Evolutionary conservation across 1,140 invertebrate species (phyloP), one percentile per base, ranked within the genome.

Genomic region (Megathymus violae): DNA sequence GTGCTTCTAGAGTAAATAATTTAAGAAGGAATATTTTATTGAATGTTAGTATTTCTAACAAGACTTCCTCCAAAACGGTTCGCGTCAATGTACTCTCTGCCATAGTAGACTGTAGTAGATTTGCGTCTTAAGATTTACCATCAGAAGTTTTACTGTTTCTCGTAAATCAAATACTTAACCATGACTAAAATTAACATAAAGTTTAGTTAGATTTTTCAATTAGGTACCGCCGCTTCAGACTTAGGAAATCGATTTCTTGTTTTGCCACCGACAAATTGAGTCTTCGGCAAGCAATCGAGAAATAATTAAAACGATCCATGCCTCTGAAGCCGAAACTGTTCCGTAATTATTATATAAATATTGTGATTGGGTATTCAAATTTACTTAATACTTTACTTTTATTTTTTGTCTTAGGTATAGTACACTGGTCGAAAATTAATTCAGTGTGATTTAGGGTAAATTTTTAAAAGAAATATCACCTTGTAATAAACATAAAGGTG

Each of bases 201-300:
- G 65, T 79, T 76, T 71, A 67, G 66, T 63, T 65, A 63, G 67
- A 80, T 78, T 81, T 84, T 81, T 81, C 77, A 78, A 80, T 84
- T 76, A 76, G 69, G 56, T 34, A 50, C 59, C 51, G 58, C 63
- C 54, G 52, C 62, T 56, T 70, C 64, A 71, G 64, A 71, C 60
- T 50, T 46, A 50, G 61, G 58, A 47, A 77, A 69, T 74, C 71
- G 71, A 70, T 77, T 77, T 71, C 71, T 74, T 75, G 72, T 72
- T 75, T 75, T 72, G 69, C 71, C 41, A 71, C 47, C 68, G 62
- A 66, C 71, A 69, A 71, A 75, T 71, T 75, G 68, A 74, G 74
- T 77, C 74, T 74, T 67, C 64, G 68, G 64, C 64, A 74, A 71
- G 68, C 74, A 67, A 74, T 71, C 56, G 66, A 74, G 66, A 67